These are phyloP conservation scores for Drosophila prolongata DNA, from an alignment of 2,888 invertebrate species.

Conservation along the genomic window DNA sequence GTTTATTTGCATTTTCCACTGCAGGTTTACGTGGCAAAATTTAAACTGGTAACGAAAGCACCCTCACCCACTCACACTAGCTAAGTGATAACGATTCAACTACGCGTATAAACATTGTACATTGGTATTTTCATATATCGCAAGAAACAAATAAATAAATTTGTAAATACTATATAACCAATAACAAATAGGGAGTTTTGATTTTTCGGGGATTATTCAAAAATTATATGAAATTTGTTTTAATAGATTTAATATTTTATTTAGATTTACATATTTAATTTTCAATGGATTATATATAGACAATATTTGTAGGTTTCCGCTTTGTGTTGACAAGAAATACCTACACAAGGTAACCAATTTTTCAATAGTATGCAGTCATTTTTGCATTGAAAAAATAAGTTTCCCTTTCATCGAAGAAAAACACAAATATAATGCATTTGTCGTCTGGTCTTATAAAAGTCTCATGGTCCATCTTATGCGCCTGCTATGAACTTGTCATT, in stretches of 20 bases:
- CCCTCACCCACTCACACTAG: constrained; percentile 20
- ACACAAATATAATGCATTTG: constrained; percentile 10
- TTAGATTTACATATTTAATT: neutral
- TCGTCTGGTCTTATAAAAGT: constrained; percentile 36
- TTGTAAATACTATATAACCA: constrained; percentile 43
- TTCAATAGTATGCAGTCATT: neutral
- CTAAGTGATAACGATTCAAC: constrained; percentile 14
- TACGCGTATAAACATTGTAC: constrained; percentile 40
- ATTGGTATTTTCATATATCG: constrained; percentile 40
- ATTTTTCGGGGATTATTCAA: too few relatives aligned
- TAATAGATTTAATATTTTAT: too few relatives aligned
- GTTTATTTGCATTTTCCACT: constrained; percentile 32
- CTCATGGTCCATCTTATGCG: constrained; percentile 21
- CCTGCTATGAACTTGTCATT: constrained; percentile 53
- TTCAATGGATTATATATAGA: neutral
- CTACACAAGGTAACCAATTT: neutral
- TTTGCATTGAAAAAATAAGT: constrained; percentile 11
- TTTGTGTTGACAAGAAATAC: constrained; percentile 5
- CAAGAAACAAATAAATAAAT: constrained; percentile 38
- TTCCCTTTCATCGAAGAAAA: constrained; percentile 35
- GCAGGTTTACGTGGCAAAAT: constrained; percentile 10
- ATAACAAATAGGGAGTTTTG: neutral
- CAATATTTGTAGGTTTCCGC: constrained; percentile 16
- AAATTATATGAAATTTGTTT: too few relatives aligned
- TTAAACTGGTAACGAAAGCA: constrained; percentile 18